Conservation (phyloP, 2,797 vertebrate species). For the Hoplostethus mediterraneus region DNA sequence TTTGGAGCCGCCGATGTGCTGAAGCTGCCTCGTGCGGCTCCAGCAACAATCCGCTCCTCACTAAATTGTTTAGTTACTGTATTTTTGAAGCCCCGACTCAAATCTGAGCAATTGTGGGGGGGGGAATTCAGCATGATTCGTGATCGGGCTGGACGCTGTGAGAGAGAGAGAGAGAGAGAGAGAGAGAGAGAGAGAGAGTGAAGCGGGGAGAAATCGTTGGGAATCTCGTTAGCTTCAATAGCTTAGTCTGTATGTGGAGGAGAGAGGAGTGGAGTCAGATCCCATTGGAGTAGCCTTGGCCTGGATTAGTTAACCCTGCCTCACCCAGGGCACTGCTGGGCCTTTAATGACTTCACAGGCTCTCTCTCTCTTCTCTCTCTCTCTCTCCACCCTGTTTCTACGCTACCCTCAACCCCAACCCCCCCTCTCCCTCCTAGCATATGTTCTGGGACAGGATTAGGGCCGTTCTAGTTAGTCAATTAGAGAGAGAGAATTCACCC, state of each 20-base stretch:
- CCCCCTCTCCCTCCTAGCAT: constrained; percentile 32
- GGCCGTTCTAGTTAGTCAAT: constrained; percentile 63
- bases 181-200: constrained; percentile 60
- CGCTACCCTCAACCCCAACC: background rate
- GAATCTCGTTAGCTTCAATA: constrained; percentile 72
- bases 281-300: constrained; percentile 58
- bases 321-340: constrained; percentile 63
- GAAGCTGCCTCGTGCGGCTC: too few species aligned
- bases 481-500: constrained; percentile 21
- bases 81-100: too few species aligned
- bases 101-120: too few species aligned
- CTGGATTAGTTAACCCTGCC: constrained; percentile 78
- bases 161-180: constrained; percentile 59
- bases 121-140: too few species aligned
- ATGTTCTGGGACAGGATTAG: constrained; percentile 72
- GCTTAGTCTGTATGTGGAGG: constrained; percentile 42
- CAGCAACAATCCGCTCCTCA: too few species aligned
- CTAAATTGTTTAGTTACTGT: too few species aligned
- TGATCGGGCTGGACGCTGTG: constrained; percentile 16
- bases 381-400: background rate
- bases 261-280: constrained; percentile 51
- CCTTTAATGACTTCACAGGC: constrained; percentile 75
- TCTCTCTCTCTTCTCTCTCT: constrained; percentile 14
- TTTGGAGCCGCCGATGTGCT: too few species aligned
- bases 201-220: constrained; percentile 72